Conservation (phyloP, 2,888 invertebrate genomes). For the Drosophila prostipennis region DNA sequence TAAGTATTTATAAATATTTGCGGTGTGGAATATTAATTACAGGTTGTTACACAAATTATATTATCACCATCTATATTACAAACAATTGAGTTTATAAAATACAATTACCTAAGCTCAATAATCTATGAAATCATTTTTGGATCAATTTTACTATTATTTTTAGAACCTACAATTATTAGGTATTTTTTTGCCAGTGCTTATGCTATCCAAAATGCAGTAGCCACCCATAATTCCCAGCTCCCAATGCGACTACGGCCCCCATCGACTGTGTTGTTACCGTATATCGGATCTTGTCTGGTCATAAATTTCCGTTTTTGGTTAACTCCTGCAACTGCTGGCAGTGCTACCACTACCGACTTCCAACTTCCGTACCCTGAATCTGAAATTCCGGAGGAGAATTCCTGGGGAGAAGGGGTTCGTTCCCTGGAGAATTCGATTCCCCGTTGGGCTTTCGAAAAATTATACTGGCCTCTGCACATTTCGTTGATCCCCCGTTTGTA, state of each 20-base stretch:
- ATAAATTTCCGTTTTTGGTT: conserved; percentile 73
- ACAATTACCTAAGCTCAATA: too few species aligned
- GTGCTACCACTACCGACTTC: conserved; percentile 20
- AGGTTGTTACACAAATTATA: too few species aligned
- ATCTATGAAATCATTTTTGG: too few species aligned
- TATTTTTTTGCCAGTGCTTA: neutral
- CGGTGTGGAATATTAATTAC: too few species aligned
- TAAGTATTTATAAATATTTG: too few species aligned
- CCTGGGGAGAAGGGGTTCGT: neutral
- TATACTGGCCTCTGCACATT: conserved; percentile 9
- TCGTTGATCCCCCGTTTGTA: conserved; percentile 55
- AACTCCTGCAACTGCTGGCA: conserved; percentile 48
- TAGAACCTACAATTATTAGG: too few species aligned
- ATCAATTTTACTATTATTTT: too few species aligned
- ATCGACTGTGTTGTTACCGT: conserved; percentile 12
- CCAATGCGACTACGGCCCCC: neutral
- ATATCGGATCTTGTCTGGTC: conserved; percentile 52
- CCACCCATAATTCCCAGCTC: conserved; percentile 1
- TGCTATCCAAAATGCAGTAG: neutral
- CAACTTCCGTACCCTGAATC: conserved; percentile 8
- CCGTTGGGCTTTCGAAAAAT: conserved; percentile 18
- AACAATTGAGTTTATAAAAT: too few species aligned
- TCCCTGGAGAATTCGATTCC: conserved; percentile 20
- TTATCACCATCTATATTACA: too few species aligned
- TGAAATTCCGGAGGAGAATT: conserved; percentile 3